These are phyloP conservation scores for Falco concolor DNA, from an alignment of 2,797 vertebrate species.

Conservation along the genomic window DNA sequence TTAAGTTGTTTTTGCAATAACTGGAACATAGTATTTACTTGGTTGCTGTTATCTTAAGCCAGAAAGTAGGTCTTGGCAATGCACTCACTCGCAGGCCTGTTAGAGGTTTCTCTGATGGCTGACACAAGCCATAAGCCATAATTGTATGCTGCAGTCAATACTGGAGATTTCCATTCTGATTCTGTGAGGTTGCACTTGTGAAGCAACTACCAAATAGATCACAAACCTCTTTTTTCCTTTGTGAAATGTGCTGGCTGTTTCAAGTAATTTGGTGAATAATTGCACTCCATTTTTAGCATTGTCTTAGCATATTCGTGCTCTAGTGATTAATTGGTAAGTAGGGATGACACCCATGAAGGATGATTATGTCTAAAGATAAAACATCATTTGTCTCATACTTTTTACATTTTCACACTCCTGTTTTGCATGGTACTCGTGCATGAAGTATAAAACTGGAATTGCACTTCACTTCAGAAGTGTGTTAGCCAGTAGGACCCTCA, in stretches of 20 bases:
- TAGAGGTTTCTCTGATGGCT: not conserved
- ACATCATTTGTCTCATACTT: slow-evolving; percentile 43
- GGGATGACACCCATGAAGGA: slow-evolving; percentile 9
- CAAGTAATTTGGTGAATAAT: slow-evolving; percentile 28
- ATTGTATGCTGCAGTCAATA: not conserved
- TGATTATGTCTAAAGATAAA: slow-evolving; percentile 46
- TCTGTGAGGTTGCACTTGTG: not conserved
- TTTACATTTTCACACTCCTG: not conserved
- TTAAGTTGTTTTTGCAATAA: not conserved
- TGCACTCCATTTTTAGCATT: slow-evolving; percentile 33
- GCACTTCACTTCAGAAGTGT: not conserved
- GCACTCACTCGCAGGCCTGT: not conserved
- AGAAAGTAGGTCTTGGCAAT: not conserved
- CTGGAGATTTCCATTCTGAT: not conserved
- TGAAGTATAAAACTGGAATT: not conserved
- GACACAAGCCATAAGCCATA: not conserved
- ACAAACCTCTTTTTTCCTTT: not conserved
- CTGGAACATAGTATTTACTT: not conserved
- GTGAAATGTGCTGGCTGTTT: slow-evolving; percentile 5
- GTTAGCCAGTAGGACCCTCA: not conserved
- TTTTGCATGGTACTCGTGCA: not conserved
- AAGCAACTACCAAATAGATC: not conserved
- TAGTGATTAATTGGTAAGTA: slow-evolving; percentile 30
- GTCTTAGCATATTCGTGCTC: slow-evolving; percentile 20
- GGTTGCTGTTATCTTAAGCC: not conserved